Evolutionary conservation across 2,888 invertebrate genomes (phyloP).

Genomic region (Bombylius major): DNA sequence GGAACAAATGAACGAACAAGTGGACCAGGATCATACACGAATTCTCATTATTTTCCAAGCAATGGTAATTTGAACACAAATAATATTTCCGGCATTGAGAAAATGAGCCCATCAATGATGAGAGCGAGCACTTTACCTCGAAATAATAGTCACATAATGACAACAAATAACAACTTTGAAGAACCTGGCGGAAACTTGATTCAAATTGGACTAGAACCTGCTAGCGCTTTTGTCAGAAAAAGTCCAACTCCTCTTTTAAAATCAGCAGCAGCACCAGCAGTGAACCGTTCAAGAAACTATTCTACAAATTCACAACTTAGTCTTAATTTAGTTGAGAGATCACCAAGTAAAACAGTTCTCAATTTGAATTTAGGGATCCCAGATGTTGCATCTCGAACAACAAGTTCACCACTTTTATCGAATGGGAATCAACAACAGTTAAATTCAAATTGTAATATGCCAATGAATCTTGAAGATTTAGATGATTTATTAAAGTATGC

Average conservation of each 20-base stretch:
- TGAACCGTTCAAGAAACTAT: conserved; percentile 3
- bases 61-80: conserved; percentile 26
- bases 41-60: conserved; percentile 18
- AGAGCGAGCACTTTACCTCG: conserved; percentile 61
- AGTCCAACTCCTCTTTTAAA: conserved; percentile 38
- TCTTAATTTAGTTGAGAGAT: conserved; percentile 26
- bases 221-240: conserved; percentile 41
- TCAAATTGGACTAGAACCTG: conserved; percentile 48
- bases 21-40: conserved; percentile 8
- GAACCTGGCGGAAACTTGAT: conserved; percentile 45
- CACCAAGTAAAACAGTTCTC: conserved; percentile 26
- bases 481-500: conserved; percentile 60
- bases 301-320: conserved; percentile 38
- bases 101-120: conserved; percentile 23
- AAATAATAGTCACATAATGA: conserved; percentile 40
- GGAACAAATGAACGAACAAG: conserved; percentile 25
- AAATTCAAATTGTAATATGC: conserved; percentile 39
- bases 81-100: conserved; percentile 22
- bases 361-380: conserved; percentile 25
- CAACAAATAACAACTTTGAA: conserved; percentile 41
- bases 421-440: conserved; percentile 18
- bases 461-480: conserved; percentile 55
- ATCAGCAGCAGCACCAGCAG: conserved; percentile 20
- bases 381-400: conserved; percentile 11
- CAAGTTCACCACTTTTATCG: conserved; percentile 26